Evolutionary conservation across 2,113 vertebrate genomes (phyloP).

Genomic region (Vulpes ferrilata): DNA sequence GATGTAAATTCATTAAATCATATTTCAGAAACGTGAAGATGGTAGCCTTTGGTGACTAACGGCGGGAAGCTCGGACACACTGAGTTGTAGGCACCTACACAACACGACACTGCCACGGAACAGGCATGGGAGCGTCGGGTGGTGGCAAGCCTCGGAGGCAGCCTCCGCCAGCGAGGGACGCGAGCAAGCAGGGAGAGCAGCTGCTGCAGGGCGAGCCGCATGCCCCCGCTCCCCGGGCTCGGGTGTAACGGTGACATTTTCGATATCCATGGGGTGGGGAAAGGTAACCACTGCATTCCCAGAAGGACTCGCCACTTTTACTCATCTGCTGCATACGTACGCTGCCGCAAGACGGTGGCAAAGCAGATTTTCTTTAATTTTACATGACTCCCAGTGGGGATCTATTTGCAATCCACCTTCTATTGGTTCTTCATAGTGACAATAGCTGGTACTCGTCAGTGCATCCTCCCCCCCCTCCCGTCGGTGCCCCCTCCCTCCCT

Average conservation of each 20-base stretch:
- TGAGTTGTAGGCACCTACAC: conserved; percentile 15
- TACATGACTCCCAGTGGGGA: not conserved
- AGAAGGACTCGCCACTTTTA: conserved; percentile 27
- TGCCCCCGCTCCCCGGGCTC: not conserved
- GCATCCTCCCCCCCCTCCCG: not conserved
- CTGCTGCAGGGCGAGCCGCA: not conserved
- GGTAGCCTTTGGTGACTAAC: conserved; percentile 29
- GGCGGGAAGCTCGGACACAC: not conserved
- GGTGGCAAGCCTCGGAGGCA: not conserved
- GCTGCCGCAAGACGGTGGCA: not conserved
- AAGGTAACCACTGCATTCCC: not conserved
- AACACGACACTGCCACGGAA: not conserved
- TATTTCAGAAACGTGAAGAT: conserved; percentile 23
- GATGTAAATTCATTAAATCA: not conserved
- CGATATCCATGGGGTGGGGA: not conserved
- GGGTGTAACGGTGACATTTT: not conserved
- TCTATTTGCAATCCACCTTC: not conserved
- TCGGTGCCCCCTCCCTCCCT: not conserved
- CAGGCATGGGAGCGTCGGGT: not conserved
- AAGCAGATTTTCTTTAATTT: not conserved
- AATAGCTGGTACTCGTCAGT: not conserved
- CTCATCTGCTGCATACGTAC: not conserved
- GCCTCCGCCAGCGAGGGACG: not conserved
- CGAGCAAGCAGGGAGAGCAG: not conserved
- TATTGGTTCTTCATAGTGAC: not conserved